These are phyloP conservation scores for Lycopodina hypogea DNA, from an alignment of 37 sponge, comb jelly and placozoan genomes.

Conservation along the genomic window DNA sequence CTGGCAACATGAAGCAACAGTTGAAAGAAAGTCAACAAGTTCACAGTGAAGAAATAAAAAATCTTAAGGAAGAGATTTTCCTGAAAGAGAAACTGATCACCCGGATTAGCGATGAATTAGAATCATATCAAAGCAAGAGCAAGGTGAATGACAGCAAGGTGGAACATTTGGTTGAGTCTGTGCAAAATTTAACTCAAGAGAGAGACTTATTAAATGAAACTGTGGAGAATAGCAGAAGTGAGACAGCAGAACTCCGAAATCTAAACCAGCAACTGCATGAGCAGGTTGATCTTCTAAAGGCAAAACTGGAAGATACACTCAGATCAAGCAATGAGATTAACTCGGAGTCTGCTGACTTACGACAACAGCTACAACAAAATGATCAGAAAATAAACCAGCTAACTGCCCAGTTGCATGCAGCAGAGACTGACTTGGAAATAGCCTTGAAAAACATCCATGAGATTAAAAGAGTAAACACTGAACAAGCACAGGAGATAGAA, in stretches of 20 bases:
- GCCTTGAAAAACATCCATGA: constrained; percentile 11
- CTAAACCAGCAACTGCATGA: neutral
- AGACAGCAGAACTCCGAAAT: neutral
- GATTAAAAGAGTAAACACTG: neutral
- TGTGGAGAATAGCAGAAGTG: neutral
- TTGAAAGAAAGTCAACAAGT: constrained; percentile 1
- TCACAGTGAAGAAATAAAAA: neutral
- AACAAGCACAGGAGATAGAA: neutral
- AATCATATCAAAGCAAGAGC: neutral
- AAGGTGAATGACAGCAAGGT: neutral
- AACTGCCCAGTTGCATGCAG: constrained; percentile 7
- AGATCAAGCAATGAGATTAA: neutral
- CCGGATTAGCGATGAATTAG: constrained; percentile 11
- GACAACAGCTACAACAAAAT: constrained; percentile 13
- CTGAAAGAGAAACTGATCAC: neutral
- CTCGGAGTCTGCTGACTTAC: constrained; percentile 18
- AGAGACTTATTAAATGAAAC: neutral
- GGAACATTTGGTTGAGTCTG: constrained; percentile 8
- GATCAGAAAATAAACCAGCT: neutral
- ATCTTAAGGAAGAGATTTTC: constrained; percentile 14
- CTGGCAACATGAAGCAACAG: neutral
- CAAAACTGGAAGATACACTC: neutral
- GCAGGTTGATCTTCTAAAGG: neutral
- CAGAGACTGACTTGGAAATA: constrained; percentile 13
- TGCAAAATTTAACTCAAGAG: constrained; percentile 8